These are phyloP conservation scores for Uropsilus gracilis DNA, from an alignment of 2,113 vertebrate genomes.

Conservation along the genomic window DNA sequence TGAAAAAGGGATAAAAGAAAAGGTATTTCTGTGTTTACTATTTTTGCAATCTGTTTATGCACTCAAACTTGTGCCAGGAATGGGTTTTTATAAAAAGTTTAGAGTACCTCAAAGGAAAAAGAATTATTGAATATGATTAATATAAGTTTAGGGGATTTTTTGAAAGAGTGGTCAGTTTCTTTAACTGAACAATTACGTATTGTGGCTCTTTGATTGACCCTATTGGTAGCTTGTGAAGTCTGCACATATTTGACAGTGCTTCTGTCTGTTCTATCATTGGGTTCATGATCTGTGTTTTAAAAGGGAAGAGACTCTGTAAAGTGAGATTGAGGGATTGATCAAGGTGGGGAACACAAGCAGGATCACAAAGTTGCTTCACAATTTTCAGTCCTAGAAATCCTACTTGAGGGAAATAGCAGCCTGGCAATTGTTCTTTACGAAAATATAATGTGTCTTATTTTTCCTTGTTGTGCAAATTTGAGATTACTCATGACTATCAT, in stretches of 20 bases:
- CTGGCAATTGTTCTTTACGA: background rate
- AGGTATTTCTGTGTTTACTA: background rate
- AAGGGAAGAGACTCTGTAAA: background rate
- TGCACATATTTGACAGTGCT: background rate
- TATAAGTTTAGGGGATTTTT: background rate
- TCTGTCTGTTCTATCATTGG: background rate
- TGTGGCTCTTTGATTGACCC: background rate
- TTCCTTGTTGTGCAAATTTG: background rate
- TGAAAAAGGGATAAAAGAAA: background rate
- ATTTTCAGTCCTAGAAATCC: background rate
- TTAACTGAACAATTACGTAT: background rate
- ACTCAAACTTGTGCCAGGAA: background rate
- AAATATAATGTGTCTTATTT: background rate
- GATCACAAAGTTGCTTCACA: background rate
- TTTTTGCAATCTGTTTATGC: background rate
- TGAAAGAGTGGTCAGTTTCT: background rate
- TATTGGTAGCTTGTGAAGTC: background rate
- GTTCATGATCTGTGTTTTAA: background rate
- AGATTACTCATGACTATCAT: background rate
- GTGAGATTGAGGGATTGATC: background rate
- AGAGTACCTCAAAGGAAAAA: constrained; percentile 21
- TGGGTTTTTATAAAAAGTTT: background rate
- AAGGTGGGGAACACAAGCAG: background rate
- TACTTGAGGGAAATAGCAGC: background rate
- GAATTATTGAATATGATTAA: background rate